Evolutionary conservation across 2,113 vertebrate species (phyloP).

Genomic region (Argyrosomus japonicus): DNA sequence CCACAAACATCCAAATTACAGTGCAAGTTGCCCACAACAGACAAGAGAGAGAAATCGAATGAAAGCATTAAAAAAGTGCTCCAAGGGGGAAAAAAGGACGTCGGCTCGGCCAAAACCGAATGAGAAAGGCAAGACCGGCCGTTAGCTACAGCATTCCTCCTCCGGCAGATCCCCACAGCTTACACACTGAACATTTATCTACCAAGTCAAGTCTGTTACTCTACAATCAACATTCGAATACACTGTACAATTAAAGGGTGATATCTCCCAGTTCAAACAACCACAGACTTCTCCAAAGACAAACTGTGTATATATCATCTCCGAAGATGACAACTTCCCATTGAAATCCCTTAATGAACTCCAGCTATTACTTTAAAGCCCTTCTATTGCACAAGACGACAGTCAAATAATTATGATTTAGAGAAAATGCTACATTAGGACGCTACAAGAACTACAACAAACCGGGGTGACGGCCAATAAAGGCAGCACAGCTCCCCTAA

Average conservation of each 20-base stretch:
- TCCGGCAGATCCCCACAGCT: slow-evolving; percentile 10
- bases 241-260: slow-evolving; percentile 45
- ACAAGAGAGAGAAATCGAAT: slow-evolving; percentile 16
- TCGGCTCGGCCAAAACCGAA: not conserved
- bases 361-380: slow-evolving; percentile 35
- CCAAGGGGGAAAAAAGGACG: slow-evolving; percentile 25
- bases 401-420: slow-evolving; percentile 38
- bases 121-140: slow-evolving; percentile 28
- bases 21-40: slow-evolving; percentile 46
- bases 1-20: slow-evolving; percentile 47
- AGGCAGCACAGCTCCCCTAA: slow-evolving; percentile 13
- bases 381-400: slow-evolving; percentile 69
- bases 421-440: slow-evolving; percentile 44
- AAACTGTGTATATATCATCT: slow-evolving; percentile 2
- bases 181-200: slow-evolving; percentile 1
- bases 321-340: not conserved
- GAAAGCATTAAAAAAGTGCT: slow-evolving; percentile 64
- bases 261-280: not conserved
- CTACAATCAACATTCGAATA: slow-evolving; percentile 40
- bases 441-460: slow-evolving; percentile 12
- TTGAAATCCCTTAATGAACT: not conserved
- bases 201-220: slow-evolving; percentile 7
- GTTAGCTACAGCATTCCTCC: slow-evolving; percentile 4
- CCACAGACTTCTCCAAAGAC: not conserved
- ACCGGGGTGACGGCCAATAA: not conserved